Conservation (phyloP, 2,888 invertebrate species). For the Cryptocephalus primarius region DNA sequence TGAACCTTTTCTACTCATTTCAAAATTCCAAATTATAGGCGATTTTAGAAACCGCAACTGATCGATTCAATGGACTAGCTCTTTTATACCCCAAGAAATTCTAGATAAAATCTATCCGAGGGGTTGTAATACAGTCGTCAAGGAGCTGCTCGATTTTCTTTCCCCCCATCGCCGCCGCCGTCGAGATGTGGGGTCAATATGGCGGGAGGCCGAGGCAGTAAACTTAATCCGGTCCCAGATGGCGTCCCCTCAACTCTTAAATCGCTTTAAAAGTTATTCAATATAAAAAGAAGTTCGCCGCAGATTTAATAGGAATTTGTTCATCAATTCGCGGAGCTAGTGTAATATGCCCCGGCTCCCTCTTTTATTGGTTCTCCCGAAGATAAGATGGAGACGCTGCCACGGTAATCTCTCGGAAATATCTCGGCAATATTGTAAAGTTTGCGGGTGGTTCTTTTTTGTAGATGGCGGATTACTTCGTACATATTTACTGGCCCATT, state of each 20-base stretch:
- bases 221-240: conserved; percentile 39
- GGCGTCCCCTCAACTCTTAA: conserved; percentile 31
- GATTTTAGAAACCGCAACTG: too few relatives aligned
- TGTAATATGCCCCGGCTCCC: conserved; percentile 22
- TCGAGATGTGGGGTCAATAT: conserved; percentile 5
- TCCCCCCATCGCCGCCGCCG: conserved; percentile 1
- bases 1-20: too few relatives aligned
- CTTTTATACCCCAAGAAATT: too few relatives aligned
- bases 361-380: conserved; percentile 23
- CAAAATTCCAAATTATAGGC: too few relatives aligned
- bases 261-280: conserved; percentile 40
- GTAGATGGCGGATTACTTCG: conserved; percentile 6
- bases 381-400: conserved; percentile 20
- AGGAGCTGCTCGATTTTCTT: too few relatives aligned
- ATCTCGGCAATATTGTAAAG: conserved; percentile 22
- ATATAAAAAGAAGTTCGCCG: conserved; percentile 38
- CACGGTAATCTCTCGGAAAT: conserved; percentile 19
- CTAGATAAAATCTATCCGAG: too few relatives aligned
- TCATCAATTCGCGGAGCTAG: conserved; percentile 40
- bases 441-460: conserved; percentile 11
- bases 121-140: too few relatives aligned
- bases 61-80: too few relatives aligned
- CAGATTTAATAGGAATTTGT: conserved; percentile 42
- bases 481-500: conserved; percentile 8
- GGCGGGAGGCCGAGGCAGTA: conserved; percentile 24